Conservation (phyloP, 2,113 vertebrate genomes). For the Brachypodius melanocephalos region DNA sequence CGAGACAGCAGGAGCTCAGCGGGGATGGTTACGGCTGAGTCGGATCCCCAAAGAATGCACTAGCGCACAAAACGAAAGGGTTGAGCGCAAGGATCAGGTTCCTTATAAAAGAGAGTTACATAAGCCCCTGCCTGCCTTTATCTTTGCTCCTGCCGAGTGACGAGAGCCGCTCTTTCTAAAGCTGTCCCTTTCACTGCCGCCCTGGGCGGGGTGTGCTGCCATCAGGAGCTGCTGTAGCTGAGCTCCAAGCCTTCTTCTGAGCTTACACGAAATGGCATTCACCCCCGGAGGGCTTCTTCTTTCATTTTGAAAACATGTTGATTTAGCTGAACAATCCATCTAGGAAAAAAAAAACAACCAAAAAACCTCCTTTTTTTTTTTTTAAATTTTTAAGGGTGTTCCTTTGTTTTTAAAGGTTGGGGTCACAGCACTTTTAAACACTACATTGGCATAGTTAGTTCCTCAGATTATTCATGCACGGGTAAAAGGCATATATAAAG, state of each 20-base stretch:
- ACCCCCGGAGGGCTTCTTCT: background rate
- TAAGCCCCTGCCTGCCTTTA: background rate
- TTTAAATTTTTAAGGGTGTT: background rate
- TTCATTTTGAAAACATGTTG: background rate
- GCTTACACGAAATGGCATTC: fast-evolving
- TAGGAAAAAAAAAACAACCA: no score
- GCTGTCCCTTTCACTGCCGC: fast-evolving
- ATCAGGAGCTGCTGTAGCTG: fast-evolving
- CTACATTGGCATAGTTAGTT: fast-evolving
- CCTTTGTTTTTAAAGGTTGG: background rate
- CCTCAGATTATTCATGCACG: background rate
- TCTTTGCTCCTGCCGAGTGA: background rate
- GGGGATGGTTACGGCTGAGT: fast-evolving
- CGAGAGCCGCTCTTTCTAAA: background rate
- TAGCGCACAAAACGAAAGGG: background rate
- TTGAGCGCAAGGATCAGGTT: background rate
- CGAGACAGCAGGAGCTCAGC: fast-evolving
- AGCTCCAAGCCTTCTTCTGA: background rate
- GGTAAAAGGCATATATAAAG: background rate
- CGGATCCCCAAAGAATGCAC: background rate
- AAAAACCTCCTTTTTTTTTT: fast-evolving
- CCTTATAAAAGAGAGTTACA: background rate
- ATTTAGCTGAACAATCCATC: background rate
- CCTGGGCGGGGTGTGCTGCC: background rate
- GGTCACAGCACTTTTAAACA: background rate